Conservation (phyloP, 2,797 vertebrate species). For the Iguana delicatissima region DNA sequence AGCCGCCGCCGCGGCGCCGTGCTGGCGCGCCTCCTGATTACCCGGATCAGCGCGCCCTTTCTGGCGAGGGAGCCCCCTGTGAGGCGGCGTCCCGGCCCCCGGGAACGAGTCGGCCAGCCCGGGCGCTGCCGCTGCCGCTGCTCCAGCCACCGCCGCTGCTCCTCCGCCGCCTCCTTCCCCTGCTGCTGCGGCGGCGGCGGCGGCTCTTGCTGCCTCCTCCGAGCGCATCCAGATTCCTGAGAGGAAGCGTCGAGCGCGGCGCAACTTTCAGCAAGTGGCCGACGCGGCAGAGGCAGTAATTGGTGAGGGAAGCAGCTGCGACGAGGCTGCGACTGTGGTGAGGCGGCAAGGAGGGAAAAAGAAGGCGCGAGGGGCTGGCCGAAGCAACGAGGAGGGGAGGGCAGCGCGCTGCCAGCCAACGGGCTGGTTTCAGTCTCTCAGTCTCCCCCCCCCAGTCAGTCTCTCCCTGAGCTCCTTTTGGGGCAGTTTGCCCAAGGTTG, state of each 20-base stretch:
- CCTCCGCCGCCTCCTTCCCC: not conserved
- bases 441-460: too few species aligned
- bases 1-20: not conserved
- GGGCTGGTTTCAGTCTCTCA: not conserved
- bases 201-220: not conserved
- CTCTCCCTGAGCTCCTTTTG: too few species aligned
- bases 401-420: not conserved
- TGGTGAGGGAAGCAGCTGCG: not conserved
- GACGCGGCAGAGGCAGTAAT: not conserved
- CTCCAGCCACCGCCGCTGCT: not conserved
- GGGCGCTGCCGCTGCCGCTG: not conserved
- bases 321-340: not conserved
- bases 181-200: not conserved
- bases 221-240: conserved; percentile 35
- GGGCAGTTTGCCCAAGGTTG: too few species aligned
- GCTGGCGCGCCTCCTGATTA: not conserved
- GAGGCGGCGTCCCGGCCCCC: not conserved
- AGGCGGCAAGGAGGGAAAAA: too few species aligned
- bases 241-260: not conserved
- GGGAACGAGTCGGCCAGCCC: not conserved
- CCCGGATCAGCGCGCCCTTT: conserved; percentile 5
- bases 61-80: not conserved
- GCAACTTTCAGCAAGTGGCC: conserved; percentile 18
- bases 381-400: not conserved
- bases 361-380: not conserved